These are phyloP conservation scores for Azorinus chamasolen DNA, from an alignment of 2,888 invertebrate genomes.

Conservation along the genomic window DNA sequence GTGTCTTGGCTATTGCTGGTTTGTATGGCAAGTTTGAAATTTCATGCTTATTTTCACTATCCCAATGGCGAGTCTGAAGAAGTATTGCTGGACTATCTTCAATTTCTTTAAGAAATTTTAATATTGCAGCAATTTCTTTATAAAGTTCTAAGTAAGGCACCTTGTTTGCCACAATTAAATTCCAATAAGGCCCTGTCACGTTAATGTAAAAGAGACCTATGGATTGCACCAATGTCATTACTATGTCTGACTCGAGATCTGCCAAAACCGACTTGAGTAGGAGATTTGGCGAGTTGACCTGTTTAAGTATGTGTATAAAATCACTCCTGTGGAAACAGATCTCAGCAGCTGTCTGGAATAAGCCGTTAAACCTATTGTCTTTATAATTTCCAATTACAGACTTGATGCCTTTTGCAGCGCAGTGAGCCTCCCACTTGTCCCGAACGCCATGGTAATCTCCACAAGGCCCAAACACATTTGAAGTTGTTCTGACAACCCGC, in stretches of 20 bases:
- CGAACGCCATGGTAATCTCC: too few relatives aligned
- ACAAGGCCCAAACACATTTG: too few relatives aligned
- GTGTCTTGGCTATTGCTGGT: background rate
- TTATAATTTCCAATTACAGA: too few relatives aligned
- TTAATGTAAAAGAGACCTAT: background rate
- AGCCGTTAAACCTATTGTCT: too few relatives aligned
- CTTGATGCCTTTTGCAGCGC: slow-evolving; percentile 38
- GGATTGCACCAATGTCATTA: background rate
- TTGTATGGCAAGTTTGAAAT: background rate
- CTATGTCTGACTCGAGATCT: background rate
- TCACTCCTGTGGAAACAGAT: too few relatives aligned
- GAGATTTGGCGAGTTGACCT: too few relatives aligned
- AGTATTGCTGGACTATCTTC: background rate
- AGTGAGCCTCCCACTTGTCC: too few relatives aligned
- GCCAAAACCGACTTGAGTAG: background rate
- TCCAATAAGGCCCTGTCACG: too few relatives aligned
- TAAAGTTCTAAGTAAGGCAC: background rate
- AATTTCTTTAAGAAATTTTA: background rate
- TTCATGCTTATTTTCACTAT: background rate
- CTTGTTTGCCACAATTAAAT: too few relatives aligned
- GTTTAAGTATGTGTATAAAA: too few relatives aligned
- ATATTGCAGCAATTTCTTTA: background rate
- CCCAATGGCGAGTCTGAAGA: background rate
- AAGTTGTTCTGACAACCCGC: too few relatives aligned
- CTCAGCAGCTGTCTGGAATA: too few relatives aligned